Base-by-base conservation (phyloP, 2,797 vertebrate genomes). In the Salarias fasciatus region DNA sequence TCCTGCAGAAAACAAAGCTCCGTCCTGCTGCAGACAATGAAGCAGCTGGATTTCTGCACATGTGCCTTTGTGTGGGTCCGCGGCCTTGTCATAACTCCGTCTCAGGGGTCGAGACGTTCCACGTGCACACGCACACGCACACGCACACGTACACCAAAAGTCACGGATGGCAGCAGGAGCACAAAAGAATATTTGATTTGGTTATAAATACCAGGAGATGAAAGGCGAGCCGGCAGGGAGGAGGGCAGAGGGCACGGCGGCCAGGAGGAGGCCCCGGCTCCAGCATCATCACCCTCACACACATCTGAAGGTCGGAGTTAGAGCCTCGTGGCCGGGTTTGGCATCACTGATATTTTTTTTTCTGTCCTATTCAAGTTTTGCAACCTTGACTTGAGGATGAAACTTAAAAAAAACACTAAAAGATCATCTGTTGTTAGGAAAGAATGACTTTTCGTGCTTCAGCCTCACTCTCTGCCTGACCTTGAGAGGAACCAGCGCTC, bases 131-230 rank as follows among this genome's bases (percentile, higher is more conserved):
- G 43, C 57, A 45, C 51, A 53, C 29, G 53, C 6, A 38, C 18
- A 37, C 41, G 40, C 5, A 35, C 46, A 47, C 45, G 55, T 18
- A 31, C 24, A 42, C 48, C 7, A 10, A 83, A 82, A 80, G 83
- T 82, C 72, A 91, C 79, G 81, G 82, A 91, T 86, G 80, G 75
- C 80, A 62, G 68, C 55, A 53, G 30, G 24, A 29, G 67, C 76
- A 92, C 91, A 93, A 94, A 93, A 89, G 91, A 90, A 94, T 89
- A 90, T 92, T 89, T 92, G 85, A 92, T 93, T 91, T 88, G 88
- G 79, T 92, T 92, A 79, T 90, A 93, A 88, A 93, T 85, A 86
- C 82, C 69, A 12, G 66, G 1, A 86, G 84, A 89, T 92, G 84
- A 93, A 93, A 91, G 90, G 76, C 75, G 31, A 50, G 54, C 24